A percentile compares a stretch with the other conserved stretches of the same genome.
Conservation (phyloP, 2,888 invertebrate genomes). For the Onchidella celtica region DNA sequence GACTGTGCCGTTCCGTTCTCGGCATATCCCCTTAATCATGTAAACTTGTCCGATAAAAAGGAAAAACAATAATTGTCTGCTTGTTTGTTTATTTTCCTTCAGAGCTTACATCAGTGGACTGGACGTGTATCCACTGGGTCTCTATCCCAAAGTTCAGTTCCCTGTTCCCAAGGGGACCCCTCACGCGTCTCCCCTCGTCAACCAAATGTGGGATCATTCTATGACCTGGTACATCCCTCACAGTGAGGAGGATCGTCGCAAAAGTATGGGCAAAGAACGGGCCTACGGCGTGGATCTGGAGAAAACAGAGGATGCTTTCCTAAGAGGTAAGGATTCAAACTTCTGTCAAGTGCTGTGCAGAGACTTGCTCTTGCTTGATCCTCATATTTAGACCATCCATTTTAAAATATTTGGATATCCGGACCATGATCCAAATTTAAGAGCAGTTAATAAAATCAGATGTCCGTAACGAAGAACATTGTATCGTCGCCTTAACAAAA, state of each 20-base stretch:
- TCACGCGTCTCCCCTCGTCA: slow-evolving; percentile 60
- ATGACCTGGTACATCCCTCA: slow-evolving; percentile 87
- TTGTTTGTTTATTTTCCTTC: slow-evolving; percentile 54
- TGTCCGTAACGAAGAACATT: no score
- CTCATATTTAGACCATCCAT: no score
- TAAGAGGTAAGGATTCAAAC: neutral
- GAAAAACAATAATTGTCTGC: no score
- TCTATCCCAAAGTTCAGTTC: slow-evolving; percentile 86
- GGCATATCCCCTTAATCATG: no score
- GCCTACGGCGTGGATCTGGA: neutral
- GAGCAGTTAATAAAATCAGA: no score
- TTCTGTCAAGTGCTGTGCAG: no score
- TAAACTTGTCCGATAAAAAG: no score
- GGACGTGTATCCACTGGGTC: slow-evolving; percentile 86
- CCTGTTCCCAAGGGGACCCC: neutral
- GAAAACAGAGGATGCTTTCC: neutral
- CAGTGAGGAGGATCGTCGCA: neutral
- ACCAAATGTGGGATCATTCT: slow-evolving; percentile 89
- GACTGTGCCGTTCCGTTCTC: no score
- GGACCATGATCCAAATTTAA: no score
- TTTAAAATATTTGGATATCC: no score
- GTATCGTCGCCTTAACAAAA: no score
- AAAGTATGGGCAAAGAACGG: neutral
- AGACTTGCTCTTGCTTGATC: no score
- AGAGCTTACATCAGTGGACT: slow-evolving; percentile 90